Base-by-base conservation (phyloP, 2,888 invertebrate species). In the Cerastis leucographa region DNA sequence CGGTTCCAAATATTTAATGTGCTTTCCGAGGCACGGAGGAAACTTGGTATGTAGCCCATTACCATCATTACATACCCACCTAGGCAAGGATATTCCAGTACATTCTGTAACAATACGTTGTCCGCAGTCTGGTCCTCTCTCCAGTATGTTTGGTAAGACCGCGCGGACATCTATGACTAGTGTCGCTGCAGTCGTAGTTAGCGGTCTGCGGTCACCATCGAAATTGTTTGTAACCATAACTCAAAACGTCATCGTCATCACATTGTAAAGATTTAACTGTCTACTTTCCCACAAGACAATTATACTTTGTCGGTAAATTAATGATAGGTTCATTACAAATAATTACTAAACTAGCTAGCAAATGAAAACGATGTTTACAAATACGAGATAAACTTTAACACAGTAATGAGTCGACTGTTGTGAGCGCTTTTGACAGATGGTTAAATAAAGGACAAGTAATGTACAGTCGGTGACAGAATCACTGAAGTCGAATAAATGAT, bases 351-450 rank as follows among this genome's bases (percentile, higher is more conserved):
- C 65, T 56, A 64, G 75, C 71, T 69, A 71, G 68, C 89, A 70
- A 91, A 94, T 93, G 90, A 92, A 90, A 85, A 87, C 76, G 85
- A 85, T 94, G 92, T 94, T 94, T 94, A 93, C 91, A 78, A 71
- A 71, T 88, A 85, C 74, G 85, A 88, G 94, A 94, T 94, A 94
- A 94, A 94, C 94, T 94, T 93, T 94, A 92, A 93, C 93, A 90
- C 87, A 85, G 88, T 90, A 90, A 92, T 90, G 89, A 90, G 91
- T 92, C 88, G 89, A 85, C 89, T 91, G 92, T 91, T 92, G 90
- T 91, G 91, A 89, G 87, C 91, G 90, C 93, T 93, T 94, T 95
- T 94, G 94, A 94, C 94, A 93, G 93, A 90, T 91, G 90, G 87
- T 90, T 83, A 87, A 87, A 89, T 87, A 88, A 89, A 89, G 79